phyloP scores from a whole-genome alignment of 2,113 vertebrate species.

The Heterocephalus glaber region DNA sequence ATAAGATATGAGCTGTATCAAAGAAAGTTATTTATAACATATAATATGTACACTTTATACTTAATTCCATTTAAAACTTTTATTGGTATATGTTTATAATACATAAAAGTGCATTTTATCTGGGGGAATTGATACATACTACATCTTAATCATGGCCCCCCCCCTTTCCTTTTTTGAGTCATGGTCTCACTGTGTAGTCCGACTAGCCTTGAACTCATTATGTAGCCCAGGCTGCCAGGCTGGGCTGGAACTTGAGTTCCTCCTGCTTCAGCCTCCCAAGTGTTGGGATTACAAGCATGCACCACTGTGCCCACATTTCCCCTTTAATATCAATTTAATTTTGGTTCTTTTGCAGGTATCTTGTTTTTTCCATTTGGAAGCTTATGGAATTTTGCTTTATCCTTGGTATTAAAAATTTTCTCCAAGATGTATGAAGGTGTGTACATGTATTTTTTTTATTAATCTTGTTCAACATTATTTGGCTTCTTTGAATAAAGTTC shows the following conservation, averaged over 20 bases:
- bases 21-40: background rate
- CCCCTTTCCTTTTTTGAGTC: background rate
- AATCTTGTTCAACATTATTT: background rate
- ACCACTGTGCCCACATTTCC: background rate
- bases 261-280: background rate
- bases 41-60: background rate
- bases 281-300: background rate
- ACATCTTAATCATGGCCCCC: background rate
- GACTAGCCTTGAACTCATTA: background rate
- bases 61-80: background rate
- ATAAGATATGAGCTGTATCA: background rate
- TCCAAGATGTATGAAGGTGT: background rate
- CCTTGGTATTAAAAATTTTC: conserved; percentile 17
- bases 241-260: background rate
- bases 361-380: background rate
- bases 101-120: background rate
- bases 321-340: background rate
- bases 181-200: background rate
- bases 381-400: background rate
- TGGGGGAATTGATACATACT: background rate
- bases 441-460: background rate
- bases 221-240: background rate
- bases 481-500: conserved; percentile 21
- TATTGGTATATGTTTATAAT: background rate
- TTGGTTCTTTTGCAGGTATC: background rate